Base-by-base conservation (phyloP, 2,888 invertebrate genomes). In the Phoronis australis region DNA sequence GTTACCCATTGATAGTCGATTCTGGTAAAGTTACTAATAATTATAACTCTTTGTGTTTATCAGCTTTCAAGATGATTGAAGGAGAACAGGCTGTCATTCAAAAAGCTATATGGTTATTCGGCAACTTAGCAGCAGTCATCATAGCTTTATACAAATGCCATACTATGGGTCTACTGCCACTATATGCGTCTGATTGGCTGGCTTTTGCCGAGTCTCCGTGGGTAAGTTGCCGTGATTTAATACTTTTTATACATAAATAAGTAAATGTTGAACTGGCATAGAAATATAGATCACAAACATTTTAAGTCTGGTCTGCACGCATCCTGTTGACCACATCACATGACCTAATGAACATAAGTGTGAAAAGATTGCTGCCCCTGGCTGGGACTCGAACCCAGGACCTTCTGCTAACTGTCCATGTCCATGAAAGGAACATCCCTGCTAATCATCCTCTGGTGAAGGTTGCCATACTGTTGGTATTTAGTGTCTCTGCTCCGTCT, bases 101-200 rank as follows among this genome's bases (percentile, higher is more conserved):
- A 78, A 95, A 94, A 72, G 83, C 94, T 62, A 90, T 94, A 1
- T 97, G 91, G 75, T 83, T 94, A 59, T 80, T 97, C 63, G 97
- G 97, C 5, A 96, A 97, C 77, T 79, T 95, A 60, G 87, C 92
- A 0, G 93, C 94, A 75, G 85, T 97, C 54, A 85, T 85, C 0
- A 78, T 97, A 60, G 96, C 96, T 23, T 80, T 97, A 37, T 97
- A 96, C 75, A 97, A 97, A 78, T 97, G 96, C 75, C 94, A 96
- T 69, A 92, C 92, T 55, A 96, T 97, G 95, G 97, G 96, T 1
- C 78, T 97, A 24, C 79, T 97, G 47, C 97, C 97, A 1, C 95
- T 95, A 43, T 94, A 97, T 79, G 87, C 95, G 1, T 96, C 96
- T 37, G 97, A 97, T 78, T 97, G 97, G 97, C 79, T 97, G 54